These are phyloP conservation scores for Cottus gobio DNA, from an alignment of 2,113 vertebrate genomes.

Conservation along the genomic window DNA sequence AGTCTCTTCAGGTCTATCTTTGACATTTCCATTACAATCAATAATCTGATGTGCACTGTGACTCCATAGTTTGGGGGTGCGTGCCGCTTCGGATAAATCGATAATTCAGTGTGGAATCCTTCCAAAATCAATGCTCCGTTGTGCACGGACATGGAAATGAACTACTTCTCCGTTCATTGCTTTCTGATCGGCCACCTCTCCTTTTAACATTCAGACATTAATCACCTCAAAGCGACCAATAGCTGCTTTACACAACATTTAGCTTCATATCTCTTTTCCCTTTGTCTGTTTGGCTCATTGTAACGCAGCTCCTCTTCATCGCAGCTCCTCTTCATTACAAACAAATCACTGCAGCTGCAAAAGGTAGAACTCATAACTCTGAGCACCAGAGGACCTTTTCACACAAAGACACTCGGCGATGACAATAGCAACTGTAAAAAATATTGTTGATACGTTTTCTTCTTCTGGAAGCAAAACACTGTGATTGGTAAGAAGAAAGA, in stretches of 20 bases:
- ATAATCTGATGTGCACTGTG: not conserved
- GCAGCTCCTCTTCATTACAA: slow-evolving; percentile 25
- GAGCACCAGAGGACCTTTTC: slow-evolving; percentile 33
- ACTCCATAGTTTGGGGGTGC: not conserved
- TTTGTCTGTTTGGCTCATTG: not conserved
- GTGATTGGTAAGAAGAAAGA: too few species aligned
- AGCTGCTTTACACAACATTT: not conserved
- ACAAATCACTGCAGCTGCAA: not conserved
- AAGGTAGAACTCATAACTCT: slow-evolving; percentile 23
- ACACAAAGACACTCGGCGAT: slow-evolving; percentile 22
- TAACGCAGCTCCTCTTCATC: not conserved
- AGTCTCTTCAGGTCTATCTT: not conserved
- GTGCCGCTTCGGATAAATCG: not conserved
- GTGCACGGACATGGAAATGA: not conserved
- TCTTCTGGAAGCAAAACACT: not conserved
- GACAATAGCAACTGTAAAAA: slow-evolving; percentile 10
- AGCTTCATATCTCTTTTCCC: not conserved
- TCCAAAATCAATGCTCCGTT: not conserved
- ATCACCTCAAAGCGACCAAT: not conserved
- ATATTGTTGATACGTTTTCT: not conserved
- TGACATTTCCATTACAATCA: not conserved
- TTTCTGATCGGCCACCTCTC: not conserved
- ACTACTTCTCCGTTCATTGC: not conserved
- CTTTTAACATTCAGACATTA: not conserved
- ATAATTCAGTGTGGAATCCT: not conserved